Evolutionary conservation across 2,113 vertebrate species (phyloP).

Genomic region (Chinchilla lanigera): DNA sequence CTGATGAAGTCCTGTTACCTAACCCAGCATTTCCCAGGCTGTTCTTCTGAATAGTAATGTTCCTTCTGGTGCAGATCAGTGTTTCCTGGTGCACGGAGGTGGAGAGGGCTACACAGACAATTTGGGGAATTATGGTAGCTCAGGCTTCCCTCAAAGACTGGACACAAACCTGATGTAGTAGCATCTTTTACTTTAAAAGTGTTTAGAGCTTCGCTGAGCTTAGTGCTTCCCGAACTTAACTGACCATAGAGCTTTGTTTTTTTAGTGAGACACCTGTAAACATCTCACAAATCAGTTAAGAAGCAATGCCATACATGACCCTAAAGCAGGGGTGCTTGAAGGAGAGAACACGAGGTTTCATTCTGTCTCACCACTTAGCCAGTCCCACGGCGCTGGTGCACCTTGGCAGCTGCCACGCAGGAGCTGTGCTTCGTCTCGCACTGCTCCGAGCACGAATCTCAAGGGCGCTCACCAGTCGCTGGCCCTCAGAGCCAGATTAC

Average conservation of each 20-base stretch:
- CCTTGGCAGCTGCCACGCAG: not conserved
- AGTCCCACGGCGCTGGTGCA: not conserved
- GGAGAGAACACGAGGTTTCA: not conserved
- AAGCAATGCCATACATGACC: not conserved
- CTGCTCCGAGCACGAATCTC: not conserved
- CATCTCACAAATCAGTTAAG: slow-evolving; percentile 47
- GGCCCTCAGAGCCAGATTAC: not conserved
- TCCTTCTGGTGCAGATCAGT: not conserved
- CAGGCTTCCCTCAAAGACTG: not conserved
- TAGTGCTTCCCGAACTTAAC: slow-evolving; percentile 25
- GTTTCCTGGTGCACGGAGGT: not conserved
- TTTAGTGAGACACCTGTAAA: not conserved
- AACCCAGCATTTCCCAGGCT: not conserved
- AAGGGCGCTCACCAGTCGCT: not conserved
- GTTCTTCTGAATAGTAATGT: not conserved
- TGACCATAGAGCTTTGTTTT: not conserved
- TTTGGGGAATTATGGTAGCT: not conserved
- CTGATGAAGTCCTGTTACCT: not conserved
- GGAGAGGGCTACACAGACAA: not conserved
- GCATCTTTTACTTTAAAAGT: not conserved
- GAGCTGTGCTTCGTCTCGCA: not conserved
- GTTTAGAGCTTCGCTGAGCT: not conserved
- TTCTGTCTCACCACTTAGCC: not conserved
- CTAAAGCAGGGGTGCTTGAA: not conserved
- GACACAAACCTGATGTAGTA: not conserved